A percentile compares a stretch with the other conserved stretches of the same genome.
Evolutionary conservation across 2,113 vertebrate genomes (phyloP).

Genomic region (Chaenocephalus aceratus): DNA sequence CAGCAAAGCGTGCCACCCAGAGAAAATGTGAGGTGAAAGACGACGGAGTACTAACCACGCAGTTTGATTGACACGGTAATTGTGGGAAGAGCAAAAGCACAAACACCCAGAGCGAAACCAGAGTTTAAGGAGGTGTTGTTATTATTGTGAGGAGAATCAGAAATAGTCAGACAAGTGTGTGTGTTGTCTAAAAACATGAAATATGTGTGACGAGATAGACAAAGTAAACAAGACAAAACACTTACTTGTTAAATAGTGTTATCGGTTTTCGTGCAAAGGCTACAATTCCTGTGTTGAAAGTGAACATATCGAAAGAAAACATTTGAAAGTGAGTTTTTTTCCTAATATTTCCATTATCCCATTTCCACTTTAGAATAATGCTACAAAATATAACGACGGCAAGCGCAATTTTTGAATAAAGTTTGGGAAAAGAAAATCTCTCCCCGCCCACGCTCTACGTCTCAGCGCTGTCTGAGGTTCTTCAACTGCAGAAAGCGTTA

Average conservation of each 20-base stretch:
- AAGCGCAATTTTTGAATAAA: no score
- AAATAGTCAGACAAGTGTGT: background rate
- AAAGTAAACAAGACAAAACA: background rate
- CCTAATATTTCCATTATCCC: no score
- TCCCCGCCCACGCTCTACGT: no score
- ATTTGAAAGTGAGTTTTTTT: no score
- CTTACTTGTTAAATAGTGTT: background rate
- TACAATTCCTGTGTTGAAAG: no score
- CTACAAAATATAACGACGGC: no score
- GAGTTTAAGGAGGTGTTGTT: background rate
- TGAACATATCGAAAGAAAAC: no score
- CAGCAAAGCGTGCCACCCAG: conserved; percentile 23
- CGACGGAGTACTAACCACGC: conserved; percentile 35
- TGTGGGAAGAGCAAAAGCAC: conserved; percentile 23
- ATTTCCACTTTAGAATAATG: no score
- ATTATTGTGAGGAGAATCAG: background rate
- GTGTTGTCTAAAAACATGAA: background rate
- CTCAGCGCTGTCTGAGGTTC: no score
- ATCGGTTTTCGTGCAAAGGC: no score
- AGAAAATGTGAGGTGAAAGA: conserved; percentile 43
- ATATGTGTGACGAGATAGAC: background rate
- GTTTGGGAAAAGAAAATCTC: no score
- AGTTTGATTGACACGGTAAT: conserved; percentile 42
- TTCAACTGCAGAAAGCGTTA: no score
- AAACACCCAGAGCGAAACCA: conserved; percentile 16